These are phyloP conservation scores for Andrena bicolor DNA, from an alignment of 2,888 invertebrate genomes.

Conservation along the genomic window DNA sequence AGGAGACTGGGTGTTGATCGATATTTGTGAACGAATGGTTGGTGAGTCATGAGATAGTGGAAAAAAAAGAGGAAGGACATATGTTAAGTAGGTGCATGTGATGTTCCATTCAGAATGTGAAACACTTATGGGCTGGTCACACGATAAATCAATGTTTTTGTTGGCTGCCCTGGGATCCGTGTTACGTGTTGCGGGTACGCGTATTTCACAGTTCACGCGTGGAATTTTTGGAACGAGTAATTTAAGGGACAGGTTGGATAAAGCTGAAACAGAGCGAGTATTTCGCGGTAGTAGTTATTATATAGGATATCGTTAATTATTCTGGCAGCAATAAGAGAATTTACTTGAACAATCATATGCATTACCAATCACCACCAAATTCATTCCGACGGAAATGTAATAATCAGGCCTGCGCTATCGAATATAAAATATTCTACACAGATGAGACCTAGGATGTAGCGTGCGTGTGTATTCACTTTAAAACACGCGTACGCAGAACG, in stretches of 20 bases:
- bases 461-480: not conserved
- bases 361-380: not conserved
- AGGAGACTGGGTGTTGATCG: not conserved
- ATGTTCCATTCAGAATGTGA: not conserved
- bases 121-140: slow-evolving; percentile 3
- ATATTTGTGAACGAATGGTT: not conserved
- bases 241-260: no score
- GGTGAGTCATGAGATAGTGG: not conserved
- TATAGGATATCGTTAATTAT: not conserved
- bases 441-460: not conserved
- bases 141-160: not conserved
- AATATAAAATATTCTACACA: not conserved
- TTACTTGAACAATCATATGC: not conserved
- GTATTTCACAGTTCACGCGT: not conserved
- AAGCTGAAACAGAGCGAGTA: no score
- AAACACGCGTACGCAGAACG: not conserved
- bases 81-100: not conserved
- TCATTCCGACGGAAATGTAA: not conserved
- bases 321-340: not conserved
- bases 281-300: not conserved
- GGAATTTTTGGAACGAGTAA: not conserved
- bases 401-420: not conserved
- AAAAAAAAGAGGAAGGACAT: slow-evolving; percentile 6
- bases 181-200: not conserved
- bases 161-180: not conserved